phyloP scores from a whole-genome alignment of 2,888 invertebrate genomes.

The Drosophila histrio region DNA sequence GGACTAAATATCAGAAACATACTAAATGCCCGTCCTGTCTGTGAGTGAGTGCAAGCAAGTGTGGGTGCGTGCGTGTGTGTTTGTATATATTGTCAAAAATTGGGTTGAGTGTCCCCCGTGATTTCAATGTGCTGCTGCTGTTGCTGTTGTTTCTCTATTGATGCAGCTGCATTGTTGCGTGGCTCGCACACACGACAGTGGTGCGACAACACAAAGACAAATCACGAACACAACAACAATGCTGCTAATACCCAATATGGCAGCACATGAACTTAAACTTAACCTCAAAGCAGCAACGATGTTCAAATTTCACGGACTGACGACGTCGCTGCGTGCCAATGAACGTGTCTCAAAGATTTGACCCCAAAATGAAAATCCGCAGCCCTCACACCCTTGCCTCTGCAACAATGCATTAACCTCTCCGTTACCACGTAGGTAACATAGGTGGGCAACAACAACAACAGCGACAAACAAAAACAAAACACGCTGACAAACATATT shows the following conservation, averaged over 20 bases:
- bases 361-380: conserved; percentile 22
- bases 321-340: conserved; percentile 28
- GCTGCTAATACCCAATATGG: conserved; percentile 47
- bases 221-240: conserved; percentile 20
- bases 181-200: conserved; percentile 19
- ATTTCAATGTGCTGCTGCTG: conserved; percentile 22
- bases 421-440: not conserved
- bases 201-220: conserved; percentile 18
- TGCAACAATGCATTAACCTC: not conserved
- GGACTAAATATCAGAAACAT: conserved; percentile 14
- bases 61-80: conserved; percentile 10
- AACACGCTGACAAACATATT: not conserved
- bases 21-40: conserved; percentile 29
- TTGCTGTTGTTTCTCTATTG: conserved; percentile 2
- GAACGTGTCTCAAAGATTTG: conserved; percentile 38
- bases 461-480: conserved; percentile 2
- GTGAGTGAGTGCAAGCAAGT: conserved; percentile 1
- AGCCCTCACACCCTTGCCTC: not conserved
- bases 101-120: conserved; percentile 48
- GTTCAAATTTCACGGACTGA: conserved; percentile 14
- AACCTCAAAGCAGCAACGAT: conserved; percentile 51
- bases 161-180: conserved; percentile 41
- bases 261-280: conserved; percentile 62
- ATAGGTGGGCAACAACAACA: conserved; percentile 6
- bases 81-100: conserved; percentile 42